A percentile compares a stretch with the other conserved stretches of the same genome.
Conservation (phyloP, 2,797 vertebrate genomes). For the Arnoldichthys spilopterus region DNA sequence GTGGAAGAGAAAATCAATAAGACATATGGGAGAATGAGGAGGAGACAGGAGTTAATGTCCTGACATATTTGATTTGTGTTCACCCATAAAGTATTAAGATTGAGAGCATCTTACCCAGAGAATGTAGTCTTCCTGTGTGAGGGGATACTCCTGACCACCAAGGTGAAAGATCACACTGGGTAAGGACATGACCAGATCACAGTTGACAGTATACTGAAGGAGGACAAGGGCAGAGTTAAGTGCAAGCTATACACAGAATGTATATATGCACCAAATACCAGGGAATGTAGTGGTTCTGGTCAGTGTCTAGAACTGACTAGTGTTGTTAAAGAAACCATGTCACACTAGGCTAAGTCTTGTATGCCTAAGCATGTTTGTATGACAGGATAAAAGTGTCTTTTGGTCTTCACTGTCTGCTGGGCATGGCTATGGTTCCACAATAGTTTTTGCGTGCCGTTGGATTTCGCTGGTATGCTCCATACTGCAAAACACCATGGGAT, state of each 20-base stretch:
- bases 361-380: too few relatives aligned
- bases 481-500: background rate
- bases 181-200: slow-evolving; percentile 82
- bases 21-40: slow-evolving; percentile 7
- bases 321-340: background rate
- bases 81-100: too few relatives aligned
- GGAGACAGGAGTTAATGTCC: too few relatives aligned
- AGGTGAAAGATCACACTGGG: slow-evolving; percentile 92
- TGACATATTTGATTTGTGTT: background rate
- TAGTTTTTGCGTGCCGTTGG: background rate
- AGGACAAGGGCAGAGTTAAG: slow-evolving; percentile 28
- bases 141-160: slow-evolving; percentile 82
- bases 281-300: background rate
- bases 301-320: background rate
- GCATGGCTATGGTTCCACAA: background rate
- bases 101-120: slow-evolving; percentile 77
- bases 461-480: background rate
- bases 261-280: background rate
- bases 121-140: slow-evolving; percentile 87
- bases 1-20: slow-evolving; percentile 39
- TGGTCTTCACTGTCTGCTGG: too few relatives aligned
- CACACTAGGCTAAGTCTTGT: background rate
- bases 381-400: too few relatives aligned
- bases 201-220: slow-evolving; percentile 87
- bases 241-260: background rate